Conservation (phyloP, 2,797 vertebrate genomes). For the Allobates femoralis region DNA sequence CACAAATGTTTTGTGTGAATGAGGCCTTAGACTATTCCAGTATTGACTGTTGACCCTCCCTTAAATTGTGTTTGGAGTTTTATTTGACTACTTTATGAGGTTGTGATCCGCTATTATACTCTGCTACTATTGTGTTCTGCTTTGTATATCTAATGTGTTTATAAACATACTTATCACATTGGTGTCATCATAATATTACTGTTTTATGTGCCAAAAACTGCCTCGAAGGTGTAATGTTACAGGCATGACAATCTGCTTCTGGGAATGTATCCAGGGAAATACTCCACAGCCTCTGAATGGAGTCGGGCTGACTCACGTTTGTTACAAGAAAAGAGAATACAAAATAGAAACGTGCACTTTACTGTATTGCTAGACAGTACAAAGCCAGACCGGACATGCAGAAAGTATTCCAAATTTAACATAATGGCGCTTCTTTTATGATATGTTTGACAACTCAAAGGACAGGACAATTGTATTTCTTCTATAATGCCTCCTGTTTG, state of each 20-base stretch:
- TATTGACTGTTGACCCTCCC: background rate
- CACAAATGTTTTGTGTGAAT: too few species aligned
- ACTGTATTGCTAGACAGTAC: background rate
- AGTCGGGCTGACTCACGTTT: slow-evolving; percentile 1
- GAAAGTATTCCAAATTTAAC: background rate
- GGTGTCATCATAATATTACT: slow-evolving; percentile 23
- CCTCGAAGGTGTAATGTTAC: slow-evolving; percentile 6
- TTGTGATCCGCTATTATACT: background rate
- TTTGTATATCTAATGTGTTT: background rate
- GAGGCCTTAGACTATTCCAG: background rate
- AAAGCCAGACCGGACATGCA: background rate
- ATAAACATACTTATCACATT: slow-evolving; percentile 1
- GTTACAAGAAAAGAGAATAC: background rate
- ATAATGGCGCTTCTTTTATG: background rate
- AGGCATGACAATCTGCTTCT: slow-evolving; percentile 2
- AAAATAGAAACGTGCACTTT: background rate
- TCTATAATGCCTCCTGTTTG: background rate
- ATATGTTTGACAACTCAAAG: background rate
- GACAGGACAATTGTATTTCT: background rate
- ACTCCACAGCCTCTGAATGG: background rate
- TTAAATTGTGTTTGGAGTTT: background rate
- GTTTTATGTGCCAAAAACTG: slow-evolving; percentile 8
- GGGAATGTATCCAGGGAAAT: slow-evolving; percentile 21
- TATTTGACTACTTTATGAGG: background rate
- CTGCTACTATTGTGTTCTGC: background rate